Conservation (phyloP, 2,888 invertebrate genomes). For the Hedya salicella region DNA sequence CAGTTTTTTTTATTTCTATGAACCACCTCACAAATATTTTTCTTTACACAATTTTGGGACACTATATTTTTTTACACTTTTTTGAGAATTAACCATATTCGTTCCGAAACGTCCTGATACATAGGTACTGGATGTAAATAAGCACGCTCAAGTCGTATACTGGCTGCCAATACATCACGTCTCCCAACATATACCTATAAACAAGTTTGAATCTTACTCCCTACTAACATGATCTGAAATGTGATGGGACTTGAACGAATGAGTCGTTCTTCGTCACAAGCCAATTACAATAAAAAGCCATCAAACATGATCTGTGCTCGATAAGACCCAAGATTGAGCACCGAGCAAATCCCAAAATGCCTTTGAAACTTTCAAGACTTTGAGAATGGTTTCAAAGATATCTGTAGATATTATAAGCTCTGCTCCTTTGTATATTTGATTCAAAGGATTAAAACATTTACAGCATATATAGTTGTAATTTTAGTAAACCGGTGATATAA, state of each 20-base stretch:
- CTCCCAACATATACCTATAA: too few species aligned
- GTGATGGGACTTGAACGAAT: not conserved
- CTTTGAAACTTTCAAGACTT: constrained; percentile 17
- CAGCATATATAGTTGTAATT: too few species aligned
- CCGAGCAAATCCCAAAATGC: constrained; percentile 6
- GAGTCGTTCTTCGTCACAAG: constrained; percentile 11
- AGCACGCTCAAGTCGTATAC: not conserved
- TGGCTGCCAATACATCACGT: not conserved
- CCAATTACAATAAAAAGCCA: constrained; percentile 30
- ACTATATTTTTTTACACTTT: too few species aligned
- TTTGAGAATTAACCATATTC: not conserved
- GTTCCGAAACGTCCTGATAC: not conserved
- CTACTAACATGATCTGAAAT: not conserved
- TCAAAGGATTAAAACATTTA: too few species aligned
- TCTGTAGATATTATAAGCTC: constrained; percentile 49
- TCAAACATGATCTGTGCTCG: constrained; percentile 32
- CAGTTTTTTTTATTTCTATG: too few species aligned
- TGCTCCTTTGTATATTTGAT: too few species aligned
- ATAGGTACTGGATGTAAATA: not conserved
- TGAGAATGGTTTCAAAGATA: constrained; percentile 36
- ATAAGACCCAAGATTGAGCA: constrained; percentile 34
- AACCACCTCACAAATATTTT: too few species aligned
- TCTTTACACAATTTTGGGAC: too few species aligned
- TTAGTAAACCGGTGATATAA: too few species aligned
- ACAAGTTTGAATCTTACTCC: constrained; percentile 1